phyloP scores from a whole-genome alignment of 2,888 invertebrate genomes.

The Meliscaeva auricollis region DNA sequence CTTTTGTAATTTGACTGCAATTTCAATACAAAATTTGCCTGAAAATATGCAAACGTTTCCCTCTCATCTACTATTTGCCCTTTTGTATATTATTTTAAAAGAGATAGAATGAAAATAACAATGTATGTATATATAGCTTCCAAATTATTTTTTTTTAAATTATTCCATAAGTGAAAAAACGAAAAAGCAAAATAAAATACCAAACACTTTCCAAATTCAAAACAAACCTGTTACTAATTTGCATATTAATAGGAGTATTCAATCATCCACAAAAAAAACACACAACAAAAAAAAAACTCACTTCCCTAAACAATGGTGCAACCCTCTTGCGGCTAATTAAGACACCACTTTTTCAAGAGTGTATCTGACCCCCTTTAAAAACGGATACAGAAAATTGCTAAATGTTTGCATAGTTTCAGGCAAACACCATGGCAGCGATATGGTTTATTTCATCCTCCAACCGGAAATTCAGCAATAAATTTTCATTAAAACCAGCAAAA shows the following conservation, averaged over 20 bases:
- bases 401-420: slow-evolving; percentile 67
- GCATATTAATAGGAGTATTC: slow-evolving; percentile 64
- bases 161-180: no score
- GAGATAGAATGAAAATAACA: no score
- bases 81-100: no score
- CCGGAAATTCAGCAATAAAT: slow-evolving; percentile 57
- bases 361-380: not conserved
- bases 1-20: no score
- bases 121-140: no score
- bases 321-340: slow-evolving; percentile 49
- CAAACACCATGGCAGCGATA: slow-evolving; percentile 15
- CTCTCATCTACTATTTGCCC: no score
- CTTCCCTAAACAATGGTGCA: not conserved
- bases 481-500: slow-evolving; percentile 52
- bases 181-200: no score
- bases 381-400: slow-evolving; percentile 33
- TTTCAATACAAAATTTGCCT: no score
- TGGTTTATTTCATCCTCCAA: slow-evolving; percentile 13
- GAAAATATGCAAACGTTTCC: no score
- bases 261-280: slow-evolving; percentile 36
- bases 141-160: no score
- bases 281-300: slow-evolving; percentile 18
- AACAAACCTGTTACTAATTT: slow-evolving; percentile 36
- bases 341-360: slow-evolving; percentile 11
- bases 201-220: not conserved